Evolutionary conservation across 2,797 vertebrate species (phyloP).

Genomic region (Coranthus polyacanthus): DNA sequence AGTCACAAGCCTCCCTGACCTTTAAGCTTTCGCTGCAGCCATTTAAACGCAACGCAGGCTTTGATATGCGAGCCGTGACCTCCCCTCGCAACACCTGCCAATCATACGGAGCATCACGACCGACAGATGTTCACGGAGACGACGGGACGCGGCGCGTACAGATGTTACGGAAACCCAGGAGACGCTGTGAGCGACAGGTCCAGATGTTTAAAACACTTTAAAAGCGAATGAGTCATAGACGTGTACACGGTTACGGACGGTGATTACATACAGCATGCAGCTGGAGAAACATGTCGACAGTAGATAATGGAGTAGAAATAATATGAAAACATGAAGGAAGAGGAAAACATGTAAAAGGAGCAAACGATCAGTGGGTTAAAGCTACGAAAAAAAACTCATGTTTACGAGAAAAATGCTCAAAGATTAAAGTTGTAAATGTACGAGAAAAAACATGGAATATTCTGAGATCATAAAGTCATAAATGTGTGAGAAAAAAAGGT

Average conservation of each 20-base stretch:
- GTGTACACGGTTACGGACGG: constrained; percentile 7
- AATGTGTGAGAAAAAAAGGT: no score
- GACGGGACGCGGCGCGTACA: constrained; percentile 47
- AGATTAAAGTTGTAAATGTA: no score
- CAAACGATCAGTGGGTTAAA: no score
- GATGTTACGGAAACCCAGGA: constrained; percentile 60
- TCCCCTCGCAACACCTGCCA: constrained; percentile 33
- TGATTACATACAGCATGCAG: not conserved
- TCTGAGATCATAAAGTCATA: no score
- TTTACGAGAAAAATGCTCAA: no score
- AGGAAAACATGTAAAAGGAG: no score
- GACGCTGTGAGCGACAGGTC: constrained; percentile 51
- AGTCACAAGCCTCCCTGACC: constrained; percentile 58
- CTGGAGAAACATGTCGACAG: no score
- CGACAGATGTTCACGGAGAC: constrained; percentile 54
- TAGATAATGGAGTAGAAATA: no score
- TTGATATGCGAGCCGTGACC: constrained; percentile 33
- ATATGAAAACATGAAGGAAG: no score
- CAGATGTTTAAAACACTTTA: constrained; percentile 58
- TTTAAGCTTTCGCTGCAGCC: constrained; percentile 46
- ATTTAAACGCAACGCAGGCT: constrained; percentile 1
- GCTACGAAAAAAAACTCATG: no score
- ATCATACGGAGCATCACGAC: constrained; percentile 22
- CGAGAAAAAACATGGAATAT: no score
- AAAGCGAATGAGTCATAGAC: constrained; percentile 24